Base-by-base conservation (phyloP, 2,888 invertebrate species). In the Chrysina gloriosa region DNA sequence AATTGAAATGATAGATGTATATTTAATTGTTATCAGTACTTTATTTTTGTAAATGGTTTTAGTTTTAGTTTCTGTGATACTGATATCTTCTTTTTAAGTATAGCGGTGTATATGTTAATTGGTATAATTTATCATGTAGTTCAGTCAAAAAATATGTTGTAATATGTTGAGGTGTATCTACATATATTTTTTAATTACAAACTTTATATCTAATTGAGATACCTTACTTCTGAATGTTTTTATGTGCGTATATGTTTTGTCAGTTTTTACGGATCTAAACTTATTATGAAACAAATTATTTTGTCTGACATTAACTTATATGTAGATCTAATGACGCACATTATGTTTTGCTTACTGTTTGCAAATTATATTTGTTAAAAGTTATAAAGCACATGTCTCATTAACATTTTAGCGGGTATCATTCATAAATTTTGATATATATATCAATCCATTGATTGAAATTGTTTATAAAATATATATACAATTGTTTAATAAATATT, bases 401-500 rank as follows among this genome's bases (percentile, higher is more conserved):
- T 16, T 52, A 29, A 52, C 19, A 52, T 52, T 52, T 39, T 52
- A 31, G 14, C 16, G 11, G 52, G 19, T 31, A 52, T 19, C 9
- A 16, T 52, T 52, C 34, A 45, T 27, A 42, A 42, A 61, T 29
- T 29, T 61, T 31, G 4, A 61, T 27, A 39, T 29, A n/a, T 50
- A 9, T 42, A 21, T 42, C 27, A 29, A 9, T 42, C 27, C 39
- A 27, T 9, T 39, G 25, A 42, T 42, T 14, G 29, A 42, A 61
- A 25, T 42, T 39, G 42, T 61, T 61, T 29, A 61, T 25, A 29
- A 42, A 27, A 52, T 29, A 52, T 58, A 42, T 61, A 61, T 61
- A 61, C 58, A 61, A 61, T 27, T 61, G 58, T 61, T 61, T 61
- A 61, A 61, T 61, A 61, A 61, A 61, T 61, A 61, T 61, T 61